phyloP scores from a whole-genome alignment of 1,140 invertebrate genomes.

The Zelostemma sp. region DNA sequence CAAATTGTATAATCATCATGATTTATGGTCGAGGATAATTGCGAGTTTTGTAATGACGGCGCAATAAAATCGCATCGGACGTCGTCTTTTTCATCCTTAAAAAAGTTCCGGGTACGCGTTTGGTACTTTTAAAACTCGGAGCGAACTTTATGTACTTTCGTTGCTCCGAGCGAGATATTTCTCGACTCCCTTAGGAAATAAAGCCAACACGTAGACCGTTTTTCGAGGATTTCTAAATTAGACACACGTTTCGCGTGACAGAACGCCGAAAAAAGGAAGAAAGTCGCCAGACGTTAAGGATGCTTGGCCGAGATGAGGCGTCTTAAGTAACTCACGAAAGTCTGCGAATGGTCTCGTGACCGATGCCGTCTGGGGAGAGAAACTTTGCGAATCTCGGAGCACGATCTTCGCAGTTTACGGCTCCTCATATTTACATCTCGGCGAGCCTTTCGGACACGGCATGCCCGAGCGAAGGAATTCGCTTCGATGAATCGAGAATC shows the following conservation, averaged over 20 bases:
- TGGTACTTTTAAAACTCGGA: too few relatives aligned
- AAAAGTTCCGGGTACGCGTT: background rate
- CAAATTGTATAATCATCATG: background rate
- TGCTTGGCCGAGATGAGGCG: slow-evolving; percentile 25
- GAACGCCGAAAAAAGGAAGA: slow-evolving; percentile 12
- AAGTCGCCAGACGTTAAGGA: slow-evolving; percentile 19
- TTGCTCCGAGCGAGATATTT: too few relatives aligned
- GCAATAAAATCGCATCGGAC: too few relatives aligned
- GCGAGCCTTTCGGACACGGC: too few relatives aligned
- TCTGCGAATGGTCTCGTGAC: slow-evolving; percentile 28
- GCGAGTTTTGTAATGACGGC: background rate
- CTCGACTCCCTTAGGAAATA: background rate
- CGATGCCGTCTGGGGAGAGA: slow-evolving; percentile 26
- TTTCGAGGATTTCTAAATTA: slow-evolving; percentile 1
- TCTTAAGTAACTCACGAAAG: slow-evolving; percentile 32
- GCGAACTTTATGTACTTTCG: too few relatives aligned
- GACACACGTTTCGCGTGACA: slow-evolving; percentile 9
- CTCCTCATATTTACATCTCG: slow-evolving; percentile 26
- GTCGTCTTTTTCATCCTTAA: background rate
- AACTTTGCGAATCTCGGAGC: slow-evolving; percentile 35
- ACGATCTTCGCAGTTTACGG: slow-evolving; percentile 40
- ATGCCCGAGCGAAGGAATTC: too few relatives aligned
- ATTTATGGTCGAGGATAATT: background rate
- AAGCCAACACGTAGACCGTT: background rate
- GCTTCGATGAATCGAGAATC: too few relatives aligned